phyloP scores from a whole-genome alignment of 23 tunicate species.

The Botrylloides violaceus region DNA sequence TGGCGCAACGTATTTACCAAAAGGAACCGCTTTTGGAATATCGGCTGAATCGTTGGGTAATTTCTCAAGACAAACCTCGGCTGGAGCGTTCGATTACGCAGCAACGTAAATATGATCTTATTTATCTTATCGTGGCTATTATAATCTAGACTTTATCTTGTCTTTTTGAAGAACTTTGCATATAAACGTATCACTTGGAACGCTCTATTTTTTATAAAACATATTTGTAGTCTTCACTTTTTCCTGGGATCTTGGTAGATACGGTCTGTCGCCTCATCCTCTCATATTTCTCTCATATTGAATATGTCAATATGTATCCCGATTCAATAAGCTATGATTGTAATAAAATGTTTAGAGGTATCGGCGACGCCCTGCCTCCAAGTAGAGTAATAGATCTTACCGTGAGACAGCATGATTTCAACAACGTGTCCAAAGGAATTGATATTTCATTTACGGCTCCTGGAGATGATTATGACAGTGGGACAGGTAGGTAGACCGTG shows the following conservation, averaged over 20 bases:
- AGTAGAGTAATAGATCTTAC: constrained; percentile 56
- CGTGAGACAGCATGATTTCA: constrained; percentile 28
- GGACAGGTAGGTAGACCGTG: constrained; percentile 54
- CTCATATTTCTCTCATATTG: too few species aligned
- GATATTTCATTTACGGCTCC: constrained; percentile 60
- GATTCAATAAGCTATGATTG: too few species aligned
- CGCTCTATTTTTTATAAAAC: too few species aligned
- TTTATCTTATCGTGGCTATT: neutral
- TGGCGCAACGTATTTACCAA: neutral
- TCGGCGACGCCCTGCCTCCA: constrained; percentile 40
- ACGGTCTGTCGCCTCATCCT: too few species aligned
- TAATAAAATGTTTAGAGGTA: neutral
- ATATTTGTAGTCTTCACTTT: too few species aligned
- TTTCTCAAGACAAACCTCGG: constrained; percentile 8
- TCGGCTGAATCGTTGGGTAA: neutral
- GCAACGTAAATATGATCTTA: constrained; percentile 6
- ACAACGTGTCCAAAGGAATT: constrained; percentile 36
- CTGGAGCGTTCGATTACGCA: constrained; percentile 8
- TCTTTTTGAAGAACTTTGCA: too few species aligned
- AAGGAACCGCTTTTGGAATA: neutral
- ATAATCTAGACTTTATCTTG: too few species aligned
- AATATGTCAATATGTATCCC: too few species aligned
- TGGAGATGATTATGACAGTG: constrained; percentile 67
- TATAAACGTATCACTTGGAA: too few species aligned
- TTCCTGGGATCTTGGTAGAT: too few species aligned